A percentile compares a stretch with the other conserved stretches of the same genome.
These are phyloP conservation scores for Tamandua tetradactyla DNA, from an alignment of 2,797 vertebrate genomes.

Conservation along the genomic window DNA sequence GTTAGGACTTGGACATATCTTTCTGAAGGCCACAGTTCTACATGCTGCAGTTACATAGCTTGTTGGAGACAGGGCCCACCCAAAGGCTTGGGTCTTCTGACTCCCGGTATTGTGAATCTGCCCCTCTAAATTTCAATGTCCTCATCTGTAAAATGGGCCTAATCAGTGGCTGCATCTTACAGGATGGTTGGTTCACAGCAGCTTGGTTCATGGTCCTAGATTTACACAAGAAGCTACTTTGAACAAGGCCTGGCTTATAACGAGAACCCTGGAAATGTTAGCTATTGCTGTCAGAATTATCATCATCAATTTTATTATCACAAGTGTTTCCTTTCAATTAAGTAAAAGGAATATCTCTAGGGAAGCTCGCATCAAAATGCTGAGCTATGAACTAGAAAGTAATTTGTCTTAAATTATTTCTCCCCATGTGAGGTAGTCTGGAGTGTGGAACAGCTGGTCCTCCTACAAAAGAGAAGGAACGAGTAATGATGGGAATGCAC, in stretches of 20 bases:
- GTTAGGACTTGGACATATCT: not conserved
- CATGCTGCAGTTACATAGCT: too few relatives aligned
- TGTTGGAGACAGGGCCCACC: not conserved
- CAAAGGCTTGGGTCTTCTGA: not conserved
- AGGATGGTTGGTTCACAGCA: not conserved
- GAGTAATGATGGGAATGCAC: not conserved
- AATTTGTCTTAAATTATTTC: not conserved
- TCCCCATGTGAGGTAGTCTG: fast-evolving
- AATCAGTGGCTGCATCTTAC: not conserved
- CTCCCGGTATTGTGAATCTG: not conserved
- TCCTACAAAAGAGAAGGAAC: not conserved
- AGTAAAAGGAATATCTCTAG: not conserved
- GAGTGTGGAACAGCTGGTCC: too few relatives aligned
- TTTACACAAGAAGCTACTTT: not conserved
- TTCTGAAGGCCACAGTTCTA: not conserved
- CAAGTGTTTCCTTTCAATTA: not conserved
- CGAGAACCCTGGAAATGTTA: not conserved
- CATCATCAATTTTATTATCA: not conserved
- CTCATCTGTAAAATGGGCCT: not conserved
- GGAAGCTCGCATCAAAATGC: not conserved
- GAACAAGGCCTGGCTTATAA: not conserved
- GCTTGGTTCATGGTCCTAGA: not conserved
- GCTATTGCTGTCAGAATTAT: fast-evolving
- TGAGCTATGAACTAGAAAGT: not conserved
- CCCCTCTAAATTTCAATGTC: not conserved